Percentiles rank a stretch among this genome's conserved stretches.
Conservation (phyloP, 2,113 vertebrate genomes). For the Cinclus cinclus region DNA sequence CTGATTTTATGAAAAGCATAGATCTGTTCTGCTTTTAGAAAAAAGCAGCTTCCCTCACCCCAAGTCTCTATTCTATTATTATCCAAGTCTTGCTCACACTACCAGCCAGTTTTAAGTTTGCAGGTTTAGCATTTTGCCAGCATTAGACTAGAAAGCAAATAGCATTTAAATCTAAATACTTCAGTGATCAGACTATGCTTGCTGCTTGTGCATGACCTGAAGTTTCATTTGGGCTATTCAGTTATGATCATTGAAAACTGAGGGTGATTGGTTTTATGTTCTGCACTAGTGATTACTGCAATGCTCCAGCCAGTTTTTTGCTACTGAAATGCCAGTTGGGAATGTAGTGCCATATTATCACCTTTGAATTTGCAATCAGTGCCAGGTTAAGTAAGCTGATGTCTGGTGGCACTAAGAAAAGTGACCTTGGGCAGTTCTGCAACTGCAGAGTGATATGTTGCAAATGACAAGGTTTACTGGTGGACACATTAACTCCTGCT, state of each 20-base stretch:
- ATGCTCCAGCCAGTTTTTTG: neutral
- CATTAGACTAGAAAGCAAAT: neutral
- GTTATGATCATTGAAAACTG: neutral
- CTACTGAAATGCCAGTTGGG: neutral
- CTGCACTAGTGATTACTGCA: neutral
- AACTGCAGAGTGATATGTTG: neutral
- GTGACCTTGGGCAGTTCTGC: constrained; percentile 59
- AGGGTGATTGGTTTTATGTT: neutral
- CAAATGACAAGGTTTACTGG: constrained; percentile 51
- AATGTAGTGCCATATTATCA: constrained; percentile 14
- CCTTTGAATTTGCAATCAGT: constrained; percentile 43
- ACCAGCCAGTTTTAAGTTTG: neutral
- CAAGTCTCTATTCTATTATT: neutral
- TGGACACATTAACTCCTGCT: constrained; percentile 31
- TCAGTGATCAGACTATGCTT: neutral
- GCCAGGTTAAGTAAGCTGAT: constrained; percentile 41
- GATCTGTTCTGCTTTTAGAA: neutral
- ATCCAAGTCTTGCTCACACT: neutral
- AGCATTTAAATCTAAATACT: neutral
- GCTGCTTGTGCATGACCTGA: neutral
- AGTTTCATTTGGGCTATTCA: neutral
- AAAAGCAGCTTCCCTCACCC: neutral
- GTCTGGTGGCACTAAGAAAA: constrained; percentile 17
- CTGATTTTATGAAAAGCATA: neutral
- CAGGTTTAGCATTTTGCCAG: neutral